Conservation (phyloP, 64 coral and sea anemone species). For the Stichodactyla mertensii region DNA sequence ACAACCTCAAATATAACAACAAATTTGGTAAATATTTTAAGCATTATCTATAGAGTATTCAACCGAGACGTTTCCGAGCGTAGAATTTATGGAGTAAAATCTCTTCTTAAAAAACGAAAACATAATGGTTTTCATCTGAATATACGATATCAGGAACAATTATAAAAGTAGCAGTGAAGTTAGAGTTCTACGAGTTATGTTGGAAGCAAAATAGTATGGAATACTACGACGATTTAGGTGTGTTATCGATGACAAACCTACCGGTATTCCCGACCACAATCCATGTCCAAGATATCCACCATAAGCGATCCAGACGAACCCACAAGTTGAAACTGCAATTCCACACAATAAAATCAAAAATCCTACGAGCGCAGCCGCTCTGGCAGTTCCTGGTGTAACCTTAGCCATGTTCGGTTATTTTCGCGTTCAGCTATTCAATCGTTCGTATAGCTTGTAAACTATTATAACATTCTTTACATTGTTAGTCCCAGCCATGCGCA, state of each 20-base stretch:
- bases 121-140: too few species aligned
- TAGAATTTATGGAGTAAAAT: too few species aligned
- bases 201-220: not conserved
- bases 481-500: constrained; percentile 5
- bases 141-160: not conserved
- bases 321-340: constrained; percentile 2
- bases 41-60: too few species aligned
- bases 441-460: constrained; percentile 1
- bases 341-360: constrained; percentile 10
- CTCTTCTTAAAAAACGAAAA: too few species aligned
- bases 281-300: constrained; percentile 20
- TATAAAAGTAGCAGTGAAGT: not conserved
- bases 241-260: not conserved
- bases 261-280: constrained; percentile 30
- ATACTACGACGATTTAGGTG: not conserved
- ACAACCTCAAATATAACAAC: too few species aligned
- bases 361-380: not conserved
- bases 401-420: constrained; percentile 19
- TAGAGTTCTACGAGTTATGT: not conserved
- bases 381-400: not conserved
- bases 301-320: not conserved
- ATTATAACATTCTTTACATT: constrained; percentile 15
- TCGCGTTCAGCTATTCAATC: constrained; percentile 9
- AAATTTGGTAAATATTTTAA: too few species aligned
- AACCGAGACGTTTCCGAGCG: too few species aligned